Percentiles rank a stretch among this genome's conserved stretches.
Evolutionary conservation across 2,888 invertebrate genomes (phyloP).

Genomic region (Cybosia mesomella): DNA sequence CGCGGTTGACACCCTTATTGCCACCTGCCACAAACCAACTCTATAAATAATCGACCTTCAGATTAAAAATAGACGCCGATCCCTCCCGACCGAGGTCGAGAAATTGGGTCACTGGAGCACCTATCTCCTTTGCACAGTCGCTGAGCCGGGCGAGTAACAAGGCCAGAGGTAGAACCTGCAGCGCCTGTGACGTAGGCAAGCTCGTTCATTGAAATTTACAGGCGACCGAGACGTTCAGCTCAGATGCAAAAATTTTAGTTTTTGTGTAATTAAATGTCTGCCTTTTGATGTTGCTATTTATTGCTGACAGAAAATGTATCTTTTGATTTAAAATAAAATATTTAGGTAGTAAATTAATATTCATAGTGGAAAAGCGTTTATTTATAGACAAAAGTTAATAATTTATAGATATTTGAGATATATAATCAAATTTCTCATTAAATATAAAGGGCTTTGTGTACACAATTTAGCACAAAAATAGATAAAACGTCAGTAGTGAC

Average conservation of each 20-base stretch:
- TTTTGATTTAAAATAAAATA: background rate
- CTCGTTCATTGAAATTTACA: slow-evolving; percentile 84
- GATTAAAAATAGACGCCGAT: slow-evolving; percentile 85
- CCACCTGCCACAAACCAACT: slow-evolving; percentile 60
- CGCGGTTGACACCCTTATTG: slow-evolving; percentile 53
- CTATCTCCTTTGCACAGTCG: slow-evolving; percentile 62
- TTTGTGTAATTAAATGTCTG: background rate
- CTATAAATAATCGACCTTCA: slow-evolving; percentile 87
- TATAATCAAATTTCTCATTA: background rate
- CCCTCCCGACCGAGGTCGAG: slow-evolving; percentile 82
- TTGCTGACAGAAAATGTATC: background rate
- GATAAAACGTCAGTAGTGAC: slow-evolving; percentile 65
- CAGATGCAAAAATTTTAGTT: slow-evolving; percentile 60
- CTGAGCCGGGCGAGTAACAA: slow-evolving; percentile 50
- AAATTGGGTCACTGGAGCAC: slow-evolving; percentile 80
- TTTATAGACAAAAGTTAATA: background rate
- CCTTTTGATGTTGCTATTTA: background rate
- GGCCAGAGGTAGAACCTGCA: slow-evolving; percentile 69
- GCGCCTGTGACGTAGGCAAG: slow-evolving; percentile 77
- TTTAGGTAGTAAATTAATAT: background rate
- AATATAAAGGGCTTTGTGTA: background rate
- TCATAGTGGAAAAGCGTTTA: background rate
- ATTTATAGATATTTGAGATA: background rate
- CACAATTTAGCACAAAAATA: slow-evolving; percentile 1
- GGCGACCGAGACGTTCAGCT: slow-evolving; percentile 60